Base-by-base conservation (phyloP, 2,113 vertebrate genomes). In the Etheostoma cragini region DNA sequence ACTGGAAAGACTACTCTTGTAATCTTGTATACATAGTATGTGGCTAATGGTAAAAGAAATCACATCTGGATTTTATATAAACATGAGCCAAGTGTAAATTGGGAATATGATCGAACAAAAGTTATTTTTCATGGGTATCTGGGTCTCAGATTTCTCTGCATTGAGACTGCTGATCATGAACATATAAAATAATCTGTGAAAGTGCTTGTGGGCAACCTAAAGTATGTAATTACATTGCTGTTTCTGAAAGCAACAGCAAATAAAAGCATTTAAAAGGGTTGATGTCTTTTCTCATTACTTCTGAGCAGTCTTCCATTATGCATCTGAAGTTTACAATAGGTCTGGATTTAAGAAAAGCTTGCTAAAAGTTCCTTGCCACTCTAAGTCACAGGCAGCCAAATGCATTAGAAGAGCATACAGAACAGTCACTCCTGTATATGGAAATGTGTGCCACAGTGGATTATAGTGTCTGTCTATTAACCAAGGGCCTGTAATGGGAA, bases 391-490 rank as follows among this genome's bases (percentile, higher is more conserved):
- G 66, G 53, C 65, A 68, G 38, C 42, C 60, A 77, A 82, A 58
- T 1, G 63, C 70, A 86, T 74, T 13, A 75, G n/a, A 47, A 47
- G 16, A 70, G 62, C 66, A 57, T 45, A 24, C 30, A 71, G 8
- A 33, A 0, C 33, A 66, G 57, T 74, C 33, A 22, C 71, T 76
- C 45, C 58, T 56, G 53, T 73, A 38, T 66, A 64, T 78, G 45
- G 76, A 83, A 89, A 85, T 74, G 56, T 86, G 77, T 83, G 85
- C 71, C 85, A 80, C 79, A 17, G 22, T 82, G 75, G 81, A 89
- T 91, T 76, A 92, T 5, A 62, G n/a, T 35, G 72, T 80, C 78
- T 60, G 60, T 76, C 62, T 65, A 12, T 75, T 76, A 78, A 77
- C 67, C 21, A 19, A 26, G 45, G 61, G 33, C 67, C 65, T 75